Evolutionary conservation across 2,888 invertebrate species (phyloP).

Genomic region (Auanema sp.): DNA sequence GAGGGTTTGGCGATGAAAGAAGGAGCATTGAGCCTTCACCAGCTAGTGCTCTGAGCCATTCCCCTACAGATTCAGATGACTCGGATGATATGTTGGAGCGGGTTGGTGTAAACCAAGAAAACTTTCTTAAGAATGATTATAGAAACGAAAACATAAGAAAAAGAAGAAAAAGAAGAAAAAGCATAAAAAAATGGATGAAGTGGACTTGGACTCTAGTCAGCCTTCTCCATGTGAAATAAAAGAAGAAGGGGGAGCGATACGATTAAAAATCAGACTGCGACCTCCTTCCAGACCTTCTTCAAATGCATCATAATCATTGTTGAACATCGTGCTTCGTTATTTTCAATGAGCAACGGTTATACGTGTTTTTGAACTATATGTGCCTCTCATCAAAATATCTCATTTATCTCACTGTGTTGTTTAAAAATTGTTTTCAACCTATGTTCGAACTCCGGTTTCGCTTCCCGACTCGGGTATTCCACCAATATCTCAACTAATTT

Average conservation of each 20-base stretch:
- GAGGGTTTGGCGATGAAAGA: neutral
- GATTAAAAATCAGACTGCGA: neutral
- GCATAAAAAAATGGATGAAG: neutral
- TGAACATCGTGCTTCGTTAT: neutral
- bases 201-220: neutral
- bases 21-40: neutral
- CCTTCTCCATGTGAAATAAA: conserved; percentile 4
- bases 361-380: neutral
- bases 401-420: neutral
- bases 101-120: neutral
- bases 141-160: neutral
- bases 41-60: neutral
- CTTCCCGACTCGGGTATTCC: conserved; percentile 1
- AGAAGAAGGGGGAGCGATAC: neutral
- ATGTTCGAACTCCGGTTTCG: conserved; percentile 1
- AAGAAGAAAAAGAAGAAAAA: neutral
- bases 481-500: too few relatives aligned
- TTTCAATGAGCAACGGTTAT: neutral
- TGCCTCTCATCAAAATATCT: conserved; percentile 1
- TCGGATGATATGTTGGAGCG: too few relatives aligned
- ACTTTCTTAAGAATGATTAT: neutral
- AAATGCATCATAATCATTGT: neutral
- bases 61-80: too few relatives aligned
- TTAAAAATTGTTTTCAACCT: too few relatives aligned
- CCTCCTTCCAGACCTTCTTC: neutral